Conservation (phyloP, 2,113 vertebrate genomes). For the Cervus canadensis region DNA sequence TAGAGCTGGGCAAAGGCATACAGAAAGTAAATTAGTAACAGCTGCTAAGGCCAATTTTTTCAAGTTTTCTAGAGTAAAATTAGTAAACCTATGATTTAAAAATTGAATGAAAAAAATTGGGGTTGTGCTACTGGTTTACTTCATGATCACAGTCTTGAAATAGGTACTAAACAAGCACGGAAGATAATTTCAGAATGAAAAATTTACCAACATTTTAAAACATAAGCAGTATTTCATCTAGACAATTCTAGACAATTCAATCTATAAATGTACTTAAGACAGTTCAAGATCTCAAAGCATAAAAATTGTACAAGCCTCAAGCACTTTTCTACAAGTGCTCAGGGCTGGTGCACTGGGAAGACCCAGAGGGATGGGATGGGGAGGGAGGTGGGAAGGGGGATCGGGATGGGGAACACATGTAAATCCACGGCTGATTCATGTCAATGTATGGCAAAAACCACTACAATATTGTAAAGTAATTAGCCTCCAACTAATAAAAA, state of each 20-base stretch:
- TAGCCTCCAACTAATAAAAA: too few relatives aligned
- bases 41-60: not conserved
- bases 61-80: not conserved
- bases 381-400: too few relatives aligned
- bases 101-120: not conserved
- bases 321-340: not conserved
- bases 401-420: too few relatives aligned
- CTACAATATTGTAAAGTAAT: too few relatives aligned
- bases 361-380: too few relatives aligned
- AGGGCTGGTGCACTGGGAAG: too few relatives aligned
- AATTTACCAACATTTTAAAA: not conserved
- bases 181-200: not conserved
- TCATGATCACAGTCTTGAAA: not conserved
- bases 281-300: not conserved
- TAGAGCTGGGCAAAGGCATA: not conserved
- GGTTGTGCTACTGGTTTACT: not conserved
- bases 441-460: too few relatives aligned
- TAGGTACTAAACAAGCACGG: not conserved
- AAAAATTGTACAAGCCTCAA: not conserved
- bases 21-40: not conserved
- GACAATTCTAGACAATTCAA: not conserved
- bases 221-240: not conserved
- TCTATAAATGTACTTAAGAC: not conserved
- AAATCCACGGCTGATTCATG: too few relatives aligned
- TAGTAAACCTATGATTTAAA: not conserved